Evolutionary conservation across 1,140 invertebrate species (phyloP).

Genomic region (Drosophila miranda): DNA sequence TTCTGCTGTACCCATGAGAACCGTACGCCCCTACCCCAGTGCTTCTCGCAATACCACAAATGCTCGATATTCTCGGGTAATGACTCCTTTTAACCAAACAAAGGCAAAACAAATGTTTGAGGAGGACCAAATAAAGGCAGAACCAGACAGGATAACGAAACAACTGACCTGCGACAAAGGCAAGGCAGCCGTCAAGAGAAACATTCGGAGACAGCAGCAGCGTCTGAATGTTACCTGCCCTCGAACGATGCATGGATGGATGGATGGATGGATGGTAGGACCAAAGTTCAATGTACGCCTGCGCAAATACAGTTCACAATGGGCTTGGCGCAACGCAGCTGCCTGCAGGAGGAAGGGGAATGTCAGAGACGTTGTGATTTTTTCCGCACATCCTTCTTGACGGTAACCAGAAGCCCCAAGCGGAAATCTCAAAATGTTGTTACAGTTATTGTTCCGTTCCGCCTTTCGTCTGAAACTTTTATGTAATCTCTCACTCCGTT

Average conservation of each 20-base stretch:
- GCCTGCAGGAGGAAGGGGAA: slow-evolving; percentile 13
- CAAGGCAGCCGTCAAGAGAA: slow-evolving; percentile 25
- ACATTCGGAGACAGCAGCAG: slow-evolving; percentile 27
- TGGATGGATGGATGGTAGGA: slow-evolving; percentile 1
- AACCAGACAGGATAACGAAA: slow-evolving; percentile 45
- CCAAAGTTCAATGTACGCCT: slow-evolving; percentile 75
- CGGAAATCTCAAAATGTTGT: slow-evolving; percentile 71
- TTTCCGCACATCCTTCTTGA: slow-evolving; percentile 52
- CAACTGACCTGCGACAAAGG: slow-evolving; percentile 78
- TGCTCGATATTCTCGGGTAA: slow-evolving; percentile 33
- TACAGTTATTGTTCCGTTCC: slow-evolving; percentile 38
- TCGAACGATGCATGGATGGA: background rate
- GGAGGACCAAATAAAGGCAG: slow-evolving; percentile 22
- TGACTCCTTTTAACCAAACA: slow-evolving; percentile 74
- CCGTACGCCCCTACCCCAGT: no score
- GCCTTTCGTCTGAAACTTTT: slow-evolving; percentile 34
- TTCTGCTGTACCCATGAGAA: no score
- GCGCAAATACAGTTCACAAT: slow-evolving; percentile 57
- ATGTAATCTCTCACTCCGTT: slow-evolving; percentile 51
- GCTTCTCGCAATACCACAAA: no score
- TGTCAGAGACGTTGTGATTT: slow-evolving; percentile 56
- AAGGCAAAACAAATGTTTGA: slow-evolving; percentile 69
- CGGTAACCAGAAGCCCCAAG: slow-evolving; percentile 12
- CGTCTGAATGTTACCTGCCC: slow-evolving; percentile 26
- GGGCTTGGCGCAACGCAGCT: slow-evolving; percentile 49